Evolutionary conservation across 1,140 invertebrate species (phyloP), one percentile per base, ranked within the genome.

Genomic region (Micrasema longulum): DNA sequence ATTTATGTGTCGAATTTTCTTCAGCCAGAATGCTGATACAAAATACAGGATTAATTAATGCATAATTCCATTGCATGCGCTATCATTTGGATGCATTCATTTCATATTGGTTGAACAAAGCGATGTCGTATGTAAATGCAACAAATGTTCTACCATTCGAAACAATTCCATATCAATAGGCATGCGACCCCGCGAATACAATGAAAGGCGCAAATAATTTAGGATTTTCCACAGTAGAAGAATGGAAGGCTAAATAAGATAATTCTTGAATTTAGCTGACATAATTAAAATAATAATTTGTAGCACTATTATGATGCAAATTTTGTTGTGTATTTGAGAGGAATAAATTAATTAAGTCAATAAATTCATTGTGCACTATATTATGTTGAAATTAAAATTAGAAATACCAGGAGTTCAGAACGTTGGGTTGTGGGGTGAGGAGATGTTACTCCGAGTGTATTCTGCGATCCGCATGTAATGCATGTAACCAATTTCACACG

Each of bases 401-500:
- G 16, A 64, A 48, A 14, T 47, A 31, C 18, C 41, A 62, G 36
- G 35, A 62, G 16, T 35, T 10, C 57, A 26, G 50, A 35, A 26
- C 16, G 55, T 10, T 60, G 26, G 53, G 7, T 60, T 12, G 7
- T 26, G 36, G n/a, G 22, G 31, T 47, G 12, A 64, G 20, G 62
- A 22, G 22, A 12, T 14, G 20, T 18, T 38, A 12, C 67, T 47
- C 67, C 22, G 26, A 35, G 18, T 48, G 67, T 68, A 68, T 68
- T 67, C 47, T 64, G 64, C 57, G 52, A 63, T 69, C 66, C 72
- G 53, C 41, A 62, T 66, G 62, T 66, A 68, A 63, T 68, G 64
- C 69, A 75, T 68, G 73, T 75, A 72, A 72, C 73, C 69, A 75
- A 75, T 75, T 75, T 75, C 73, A 75, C 73, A 75, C 73, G 64